Evolutionary conservation across 2,797 vertebrate genomes (phyloP), one percentile per base, ranked within the genome.

Genomic region (Erpetoichthys calabaricus): DNA sequence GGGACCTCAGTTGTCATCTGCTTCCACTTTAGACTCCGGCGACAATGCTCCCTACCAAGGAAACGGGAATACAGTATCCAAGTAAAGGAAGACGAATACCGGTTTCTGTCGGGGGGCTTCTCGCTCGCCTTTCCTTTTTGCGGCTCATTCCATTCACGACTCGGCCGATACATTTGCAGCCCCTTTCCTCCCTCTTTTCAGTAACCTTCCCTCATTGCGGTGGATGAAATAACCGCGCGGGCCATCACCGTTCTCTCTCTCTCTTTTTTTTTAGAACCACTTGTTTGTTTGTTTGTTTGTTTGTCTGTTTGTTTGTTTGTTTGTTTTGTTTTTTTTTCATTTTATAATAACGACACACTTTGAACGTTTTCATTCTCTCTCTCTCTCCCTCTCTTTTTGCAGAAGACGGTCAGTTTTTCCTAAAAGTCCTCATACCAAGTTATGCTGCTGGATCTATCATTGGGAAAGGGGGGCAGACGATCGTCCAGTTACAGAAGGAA

Each of bases 361-460:
- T 25, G 25, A 25, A 25, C 25, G 25, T 25, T 25, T 25, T 25
- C 25, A 25, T 25, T 25, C 2, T 49, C 4, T 74, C 51, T 58
- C 63, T 77, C 71, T 81, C 74, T 78, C 63, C 70, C 67, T 70
- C 70, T 70, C 74, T 79, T 45, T 81, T 80, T 82, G 79, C 83
- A 89, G 86, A 89, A 81, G 86, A 89, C 73, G 86, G 86, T 76
- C 86, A 88, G 68, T 89, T 86, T 87, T 89, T 89, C 85, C 81
- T 89, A 82, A 89, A 89, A 81, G 86, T 89, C 79, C 86, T 89
- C 78, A 89, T 89, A 85, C 86, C 86, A 80, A 89, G 86, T 83
- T 89, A 89, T 80, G 86, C 86, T 79, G 86, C 86, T 82, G 86
- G 86, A 87, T 89, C 86, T 86, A 89, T 89, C 79, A 89, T 89